Base-by-base conservation (phyloP, 2,888 invertebrate species). In the Pterobdella sp. region DNA sequence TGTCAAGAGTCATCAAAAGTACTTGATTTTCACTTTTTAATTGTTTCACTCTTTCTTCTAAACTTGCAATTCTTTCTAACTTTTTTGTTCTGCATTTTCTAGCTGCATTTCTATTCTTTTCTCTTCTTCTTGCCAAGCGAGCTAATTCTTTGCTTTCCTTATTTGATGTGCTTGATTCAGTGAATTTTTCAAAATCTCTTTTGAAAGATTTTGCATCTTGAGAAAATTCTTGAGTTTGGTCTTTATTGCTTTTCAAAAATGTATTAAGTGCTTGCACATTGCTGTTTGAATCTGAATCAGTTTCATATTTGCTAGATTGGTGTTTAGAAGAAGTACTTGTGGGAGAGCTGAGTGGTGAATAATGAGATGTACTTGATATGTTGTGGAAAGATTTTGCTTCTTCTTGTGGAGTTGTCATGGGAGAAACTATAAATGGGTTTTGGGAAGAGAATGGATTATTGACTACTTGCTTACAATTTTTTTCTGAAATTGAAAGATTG, bases 61-160 rank as follows among this genome's bases (percentile, higher is more conserved):
- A 37, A 32, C 63, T 63, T n/a, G 71, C 71, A n/a, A 71, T 71
- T 31, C 71, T 3, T 31, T 71, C 71, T 22, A 71, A 37, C 37
- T 71, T 71, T 34, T 71, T 71, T 3, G 71, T 71, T n/a, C 71
- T 31, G 36, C 71, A 71, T 32, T 71, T 71, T 36, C 71, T 56
- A 0, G 71, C 71, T 7, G 71, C 71, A 63, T 71, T 71, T 1
- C 71, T 10, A 63, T 71, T 71, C 37, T 71, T 71, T 37, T 71
- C 71, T 32, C 71, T 31, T 32, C 71, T 60, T 34, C 52, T 42
- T 26, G 35, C 71, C 63, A 71, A 32, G 22, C 71, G n/a, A 1
- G 36, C 71, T n/a, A 71, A 32, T 26, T 71, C 71, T 35, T 52
- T 71, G 34, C 36, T 35, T 1, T 52, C 35, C 52, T 63, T 71